Base-by-base conservation (phyloP, 1,140 invertebrate genomes). In the Brachionus koreanus region DNA sequence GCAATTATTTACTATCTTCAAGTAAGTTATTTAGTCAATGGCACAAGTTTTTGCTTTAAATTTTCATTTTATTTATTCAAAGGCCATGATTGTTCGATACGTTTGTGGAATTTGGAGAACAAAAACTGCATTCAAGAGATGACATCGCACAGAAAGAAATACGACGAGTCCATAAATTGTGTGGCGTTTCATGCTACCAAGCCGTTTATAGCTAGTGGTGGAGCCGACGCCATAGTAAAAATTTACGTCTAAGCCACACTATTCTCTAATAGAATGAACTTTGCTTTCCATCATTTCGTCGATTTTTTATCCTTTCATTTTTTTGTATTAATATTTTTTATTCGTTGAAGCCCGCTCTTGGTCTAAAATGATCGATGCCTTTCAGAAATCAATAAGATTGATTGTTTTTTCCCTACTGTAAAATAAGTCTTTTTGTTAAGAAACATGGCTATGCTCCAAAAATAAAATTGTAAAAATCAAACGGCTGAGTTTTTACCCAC, bases 41-140 rank as follows among this genome's bases (percentile, higher is more conserved):
- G n/a, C n/a, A n/a, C n/a, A n/a, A n/a, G n/a, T n/a, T n/a, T n/a
- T n/a, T n/a, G n/a, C n/a, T n/a, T n/a, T n/a, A n/a, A n/a, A n/a
- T n/a, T 49, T 23, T 46, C n/a, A 16, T 25, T 46, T 37, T 46
- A 10, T 33, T n/a, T 85, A 46, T 85, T 86, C 87, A 16, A 85
- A 94, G 93, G 93, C 89, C 97, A 99, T 90, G 97, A 99, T 89
- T 98, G 96, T 91, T 98, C 96, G 88, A 95, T 99, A 90, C 92
- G 97, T 88, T 91, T 99, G 86, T 99, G 97, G 97, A 96, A 98
- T 91, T 92, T 98, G 89, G 97, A 99, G 89, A 97, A 94, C 90
- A 96, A 96, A 89, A 97, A 95, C 76, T 98, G 97, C 91, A 94
- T 98, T 84, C 96, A 99, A 90, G 97, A 99, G 90, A 99, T 99